These are phyloP conservation scores for Lytechinus pictus DNA, from an alignment of 35 echinoderm and acorn worm genomes.

Conservation along the genomic window DNA sequence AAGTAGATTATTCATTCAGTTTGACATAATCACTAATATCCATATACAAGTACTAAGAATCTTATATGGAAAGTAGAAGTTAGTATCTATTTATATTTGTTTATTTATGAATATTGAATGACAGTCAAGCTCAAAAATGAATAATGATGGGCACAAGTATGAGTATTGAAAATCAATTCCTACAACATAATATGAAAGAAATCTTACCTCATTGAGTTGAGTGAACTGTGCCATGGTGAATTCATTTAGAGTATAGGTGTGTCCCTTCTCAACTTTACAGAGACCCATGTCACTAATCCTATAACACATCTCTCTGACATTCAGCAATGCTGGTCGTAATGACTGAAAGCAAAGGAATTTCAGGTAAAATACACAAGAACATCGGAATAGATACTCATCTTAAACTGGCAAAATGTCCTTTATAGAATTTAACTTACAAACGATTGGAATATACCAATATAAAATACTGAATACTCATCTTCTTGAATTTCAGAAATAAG, in stretches of 20 bases:
- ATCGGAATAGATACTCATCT: background rate
- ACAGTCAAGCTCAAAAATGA: no score
- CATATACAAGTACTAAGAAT: no score
- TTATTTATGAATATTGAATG: no score
- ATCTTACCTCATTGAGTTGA: conserved; percentile 96
- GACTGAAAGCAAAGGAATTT: conserved; percentile 59
- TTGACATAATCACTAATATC: no score
- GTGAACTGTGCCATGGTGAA: conserved; percentile 91
- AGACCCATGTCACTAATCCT: conserved; percentile 98
- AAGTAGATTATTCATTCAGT: no score
- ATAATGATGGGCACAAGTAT: no score
- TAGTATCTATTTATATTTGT: no score
- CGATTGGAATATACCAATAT: background rate
- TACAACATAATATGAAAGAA: background rate
- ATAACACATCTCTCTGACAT: conserved; percentile 99
- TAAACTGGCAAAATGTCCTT: background rate
- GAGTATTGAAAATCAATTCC: no score
- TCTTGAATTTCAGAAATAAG: background rate
- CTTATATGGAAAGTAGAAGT: no score
- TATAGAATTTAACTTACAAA: background rate
- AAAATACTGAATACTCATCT: background rate
- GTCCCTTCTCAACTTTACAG: conserved; percentile 95
- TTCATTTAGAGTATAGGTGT: conserved; percentile 82
- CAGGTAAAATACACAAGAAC: background rate
- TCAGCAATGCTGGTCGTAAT: conserved; percentile 89